Conservation (phyloP, 23 tunicate genomes). For the Clavelina lepadiformis region DNA sequence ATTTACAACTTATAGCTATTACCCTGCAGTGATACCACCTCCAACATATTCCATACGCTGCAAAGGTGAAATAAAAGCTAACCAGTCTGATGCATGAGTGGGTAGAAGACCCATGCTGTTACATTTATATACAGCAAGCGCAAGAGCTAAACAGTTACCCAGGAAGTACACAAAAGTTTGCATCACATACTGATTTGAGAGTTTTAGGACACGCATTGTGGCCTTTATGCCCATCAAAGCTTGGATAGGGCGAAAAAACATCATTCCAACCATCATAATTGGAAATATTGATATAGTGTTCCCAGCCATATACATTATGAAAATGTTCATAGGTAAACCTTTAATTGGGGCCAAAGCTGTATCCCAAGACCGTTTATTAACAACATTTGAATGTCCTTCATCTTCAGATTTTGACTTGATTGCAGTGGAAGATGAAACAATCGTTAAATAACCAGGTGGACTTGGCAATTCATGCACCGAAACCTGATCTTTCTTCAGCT, state of each 20-base stretch:
- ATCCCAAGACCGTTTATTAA: conserved; percentile 93
- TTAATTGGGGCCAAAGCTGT: conserved; percentile 91
- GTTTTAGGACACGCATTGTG: conserved; percentile 68
- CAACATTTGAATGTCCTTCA: conserved; percentile 34
- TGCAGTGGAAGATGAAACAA: conserved; percentile 10
- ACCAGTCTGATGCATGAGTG: conserved; percentile 95
- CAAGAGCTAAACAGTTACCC: conserved; percentile 76
- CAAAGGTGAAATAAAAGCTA: conserved; percentile 73
- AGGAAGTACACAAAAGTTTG: conserved; percentile 68
- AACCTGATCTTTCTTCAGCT: conserved; percentile 36
- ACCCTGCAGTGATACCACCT: conserved; percentile 76
- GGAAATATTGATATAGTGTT: conserved; percentile 96
- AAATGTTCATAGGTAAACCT: conserved; percentile 92
- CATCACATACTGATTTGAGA: conserved; percentile 53
- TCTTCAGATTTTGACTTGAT: conserved; percentile 6
- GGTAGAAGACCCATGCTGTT: conserved; percentile 95
- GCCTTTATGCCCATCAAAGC: conserved; percentile 76
- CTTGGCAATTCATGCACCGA: conserved; percentile 38
- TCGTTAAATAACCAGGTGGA: conserved; percentile 69
- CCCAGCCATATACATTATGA: conserved; percentile 98
- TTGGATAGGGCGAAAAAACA: conserved; percentile 84
- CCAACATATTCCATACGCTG: conserved; percentile 48
- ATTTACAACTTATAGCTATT: too few species aligned
- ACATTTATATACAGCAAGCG: conserved; percentile 89
- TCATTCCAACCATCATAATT: conserved; percentile 99